Evolutionary conservation across 2,888 invertebrate genomes (phyloP).

Genomic region (Pasiphila rectangulata): DNA sequence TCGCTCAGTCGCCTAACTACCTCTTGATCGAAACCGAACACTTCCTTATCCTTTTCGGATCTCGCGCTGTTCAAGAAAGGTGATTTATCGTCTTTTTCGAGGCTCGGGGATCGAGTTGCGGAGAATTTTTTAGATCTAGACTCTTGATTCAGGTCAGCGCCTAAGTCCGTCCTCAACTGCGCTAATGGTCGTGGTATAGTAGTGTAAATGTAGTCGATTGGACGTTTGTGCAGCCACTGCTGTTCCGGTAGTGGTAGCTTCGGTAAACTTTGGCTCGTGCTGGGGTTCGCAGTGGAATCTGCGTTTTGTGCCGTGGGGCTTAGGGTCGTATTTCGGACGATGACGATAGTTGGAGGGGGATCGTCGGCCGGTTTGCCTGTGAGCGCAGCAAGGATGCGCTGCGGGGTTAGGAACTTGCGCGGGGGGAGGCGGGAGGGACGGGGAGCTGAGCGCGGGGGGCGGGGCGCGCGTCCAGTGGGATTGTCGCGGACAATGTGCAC

Average conservation of each 20-base stretch:
- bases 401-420: conserved; percentile 31
- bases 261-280: conserved; percentile 48
- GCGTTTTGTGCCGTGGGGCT: conserved; percentile 26
- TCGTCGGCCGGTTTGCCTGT: conserved; percentile 39
- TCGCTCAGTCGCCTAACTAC: conserved; percentile 50
- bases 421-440: conserved; percentile 34
- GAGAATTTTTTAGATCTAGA: conserved; percentile 66
- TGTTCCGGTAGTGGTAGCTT: conserved; percentile 69
- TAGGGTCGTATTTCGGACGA: conserved; percentile 40
- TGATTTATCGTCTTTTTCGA: conserved; percentile 77
- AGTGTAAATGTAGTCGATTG: conserved; percentile 64
- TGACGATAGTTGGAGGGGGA: conserved; percentile 39
- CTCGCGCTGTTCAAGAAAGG: conserved; percentile 61
- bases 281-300: conserved; percentile 26
- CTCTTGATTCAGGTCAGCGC: conserved; percentile 57
- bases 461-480: conserved; percentile 33
- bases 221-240: conserved; percentile 72
- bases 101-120: conserved; percentile 71
- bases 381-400: conserved; percentile 38
- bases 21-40: conserved; percentile 67
- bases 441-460: conserved; percentile 31
- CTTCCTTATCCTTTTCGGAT: conserved; percentile 44
- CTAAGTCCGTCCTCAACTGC: conserved; percentile 57
- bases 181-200: conserved; percentile 65
- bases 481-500: conserved; percentile 62